Conservation (phyloP, 2,797 vertebrate genomes). For the Sebastes itinus region DNA sequence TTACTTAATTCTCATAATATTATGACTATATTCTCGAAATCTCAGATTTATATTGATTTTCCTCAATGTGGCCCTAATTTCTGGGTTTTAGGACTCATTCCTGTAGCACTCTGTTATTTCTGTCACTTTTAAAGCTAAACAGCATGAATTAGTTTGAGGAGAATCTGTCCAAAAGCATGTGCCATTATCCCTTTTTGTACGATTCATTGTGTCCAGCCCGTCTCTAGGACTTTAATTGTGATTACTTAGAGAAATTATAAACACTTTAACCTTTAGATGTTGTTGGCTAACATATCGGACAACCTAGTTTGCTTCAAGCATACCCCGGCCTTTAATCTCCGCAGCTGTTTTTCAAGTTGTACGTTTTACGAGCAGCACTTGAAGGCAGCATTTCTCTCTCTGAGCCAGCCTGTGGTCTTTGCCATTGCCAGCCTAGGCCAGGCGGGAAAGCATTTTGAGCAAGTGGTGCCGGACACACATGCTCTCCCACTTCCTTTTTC, state of each 20-base stretch:
- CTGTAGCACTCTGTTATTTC: no score
- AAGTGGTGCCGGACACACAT: conserved; percentile 22
- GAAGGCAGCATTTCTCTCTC: conserved; percentile 45
- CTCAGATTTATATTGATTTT: no score
- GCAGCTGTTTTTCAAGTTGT: background rate
- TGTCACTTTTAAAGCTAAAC: no score
- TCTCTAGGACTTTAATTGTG: background rate
- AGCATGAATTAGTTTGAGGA: no score
- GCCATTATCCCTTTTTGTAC: background rate
- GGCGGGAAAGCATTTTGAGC: conserved; percentile 56
- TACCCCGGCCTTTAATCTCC: background rate
- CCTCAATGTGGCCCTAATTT: no score
- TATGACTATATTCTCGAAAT: no score
- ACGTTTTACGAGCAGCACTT: background rate
- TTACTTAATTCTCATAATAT: no score
- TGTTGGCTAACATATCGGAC: background rate
- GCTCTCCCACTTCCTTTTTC: conserved; percentile 53
- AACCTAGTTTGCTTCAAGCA: background rate
- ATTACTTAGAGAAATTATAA: background rate
- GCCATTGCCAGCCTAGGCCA: conserved; percentile 19
- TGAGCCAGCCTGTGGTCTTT: conserved; percentile 31
- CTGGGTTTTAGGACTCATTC: no score
- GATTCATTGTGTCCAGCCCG: background rate
- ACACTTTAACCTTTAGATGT: no score
- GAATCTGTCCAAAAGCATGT: no score